Evolutionary conservation across 2,113 vertebrate species (phyloP).

Genomic region (Esox niger): DNA sequence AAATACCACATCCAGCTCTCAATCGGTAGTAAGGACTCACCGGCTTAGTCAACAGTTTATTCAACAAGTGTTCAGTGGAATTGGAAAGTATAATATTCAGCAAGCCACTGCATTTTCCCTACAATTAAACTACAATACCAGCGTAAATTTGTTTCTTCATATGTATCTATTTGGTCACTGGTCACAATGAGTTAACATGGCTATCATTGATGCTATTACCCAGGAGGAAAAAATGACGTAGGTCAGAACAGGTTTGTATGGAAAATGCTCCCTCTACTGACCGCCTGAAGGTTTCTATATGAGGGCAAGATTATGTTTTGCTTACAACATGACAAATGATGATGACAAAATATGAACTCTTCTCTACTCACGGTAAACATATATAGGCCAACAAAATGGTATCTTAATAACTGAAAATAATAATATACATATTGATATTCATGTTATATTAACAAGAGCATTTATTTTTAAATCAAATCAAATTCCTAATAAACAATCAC

Average conservation of each 20-base stretch:
- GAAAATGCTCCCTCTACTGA: constrained; percentile 51
- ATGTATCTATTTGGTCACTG: neutral
- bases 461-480: neutral
- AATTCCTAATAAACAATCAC: neutral
- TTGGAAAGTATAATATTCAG: neutral
- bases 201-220: neutral
- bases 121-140: neutral
- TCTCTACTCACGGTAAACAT: constrained; percentile 1
- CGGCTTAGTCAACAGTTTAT: constrained; percentile 1
- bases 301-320: neutral
- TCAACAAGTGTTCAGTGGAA: neutral
- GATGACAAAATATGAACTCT: neutral
- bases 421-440: neutral
- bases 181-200: neutral
- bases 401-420: neutral
- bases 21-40: neutral
- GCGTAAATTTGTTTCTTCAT: neutral
- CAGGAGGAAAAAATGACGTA: neutral
- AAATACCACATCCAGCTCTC: neutral
- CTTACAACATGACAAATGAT: neutral
- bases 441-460: neutral
- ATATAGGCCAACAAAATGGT: neutral
- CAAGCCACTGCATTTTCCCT: neutral
- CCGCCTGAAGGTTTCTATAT: neutral
- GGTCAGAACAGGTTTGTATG: constrained; percentile 17